Evolutionary conservation across 2,888 invertebrate genomes (phyloP), one percentile per base, ranked within the genome.

Genomic region (Ochropacha duplaris): DNA sequence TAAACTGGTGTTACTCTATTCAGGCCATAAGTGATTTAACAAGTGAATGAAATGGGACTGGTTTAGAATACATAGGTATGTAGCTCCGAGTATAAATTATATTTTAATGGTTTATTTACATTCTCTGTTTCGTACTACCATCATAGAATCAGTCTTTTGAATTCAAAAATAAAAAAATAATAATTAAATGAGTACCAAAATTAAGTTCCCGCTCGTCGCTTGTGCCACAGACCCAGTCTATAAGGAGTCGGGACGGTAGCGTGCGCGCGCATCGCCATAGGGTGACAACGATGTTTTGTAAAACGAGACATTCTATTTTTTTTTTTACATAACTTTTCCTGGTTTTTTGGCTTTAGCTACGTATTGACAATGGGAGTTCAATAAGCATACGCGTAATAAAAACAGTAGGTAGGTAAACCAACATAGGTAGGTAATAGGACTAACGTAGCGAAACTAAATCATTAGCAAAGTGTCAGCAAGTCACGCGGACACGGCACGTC

Each of bases 241-340:
- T 62, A 65, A 66, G 64, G 68, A 61, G 75, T 69, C 73, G 76
- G 74, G 73, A 61, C 50, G 57, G 44, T 11, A 12, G 54, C 49
- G 12, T 86, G 87, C 87, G 88, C 87, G 87, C 87, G 87, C 87
- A 84, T 8, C 69, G 22, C 68, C 56, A 61, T 76, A 73, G 80
- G 70, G 75, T 66, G 68, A 59, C 60, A 22, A 62, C 49, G 28
- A 26, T 12, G n/a, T 22, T 22, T 9, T 11, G 36, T 39, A 9
- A 34, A 54, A 16, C 50, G 52, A 55, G 54, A 60, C 54, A 52
- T 22, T 39, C 36, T 49, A 49, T 51, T 49, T 34, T 44, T 36
- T 19, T n/a, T 36, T 31, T 31, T 12, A 31, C 12, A 31, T 31
- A n/a, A n/a, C n/a, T 4, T 36, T 44, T 44, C 19, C 44, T 2